Evolutionary conservation across 2,113 vertebrate species (phyloP).

Genomic region (Rhinogobius similis): DNA sequence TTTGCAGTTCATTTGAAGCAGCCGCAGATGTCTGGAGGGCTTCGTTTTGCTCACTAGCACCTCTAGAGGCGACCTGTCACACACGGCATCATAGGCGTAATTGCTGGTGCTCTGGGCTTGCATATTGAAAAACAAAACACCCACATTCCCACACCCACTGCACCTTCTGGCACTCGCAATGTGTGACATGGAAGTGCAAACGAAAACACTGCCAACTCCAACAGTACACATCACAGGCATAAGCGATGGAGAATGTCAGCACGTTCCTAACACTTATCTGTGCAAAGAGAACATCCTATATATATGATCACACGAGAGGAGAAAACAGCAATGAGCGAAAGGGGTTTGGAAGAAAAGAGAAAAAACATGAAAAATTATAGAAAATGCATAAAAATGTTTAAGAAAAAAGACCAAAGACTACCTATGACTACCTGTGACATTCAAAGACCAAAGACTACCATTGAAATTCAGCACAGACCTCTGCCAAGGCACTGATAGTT

Average conservation of each 20-base stretch:
- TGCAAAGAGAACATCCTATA: slow-evolving; percentile 30
- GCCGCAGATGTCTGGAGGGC: slow-evolving; percentile 33
- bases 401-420: too few species aligned
- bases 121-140: slow-evolving; percentile 68
- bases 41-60: slow-evolving; percentile 42
- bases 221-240: slow-evolving; percentile 26
- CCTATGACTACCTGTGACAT: too few species aligned
- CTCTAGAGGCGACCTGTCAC: slow-evolving; percentile 68
- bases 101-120: slow-evolving; percentile 60
- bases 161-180: slow-evolving; percentile 61
- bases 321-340: not conserved
- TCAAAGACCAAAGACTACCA: too few species aligned
- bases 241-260: slow-evolving; percentile 21
- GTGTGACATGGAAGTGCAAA: slow-evolving; percentile 60
- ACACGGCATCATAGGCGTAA: slow-evolving; percentile 69
- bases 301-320: slow-evolving; percentile 21
- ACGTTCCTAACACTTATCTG: slow-evolving; percentile 26
- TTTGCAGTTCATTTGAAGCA: slow-evolving; percentile 11
- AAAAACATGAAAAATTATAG: not conserved
- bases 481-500: too few species aligned
- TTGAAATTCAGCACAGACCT: too few species aligned
- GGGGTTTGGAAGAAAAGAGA: not conserved
- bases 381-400: not conserved
- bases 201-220: slow-evolving; percentile 40
- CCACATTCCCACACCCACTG: slow-evolving; percentile 67